Evolutionary conservation across 2,113 vertebrate genomes (phyloP), one percentile per base, ranked within the genome.

Genomic region (Megalops atlanticus): DNA sequence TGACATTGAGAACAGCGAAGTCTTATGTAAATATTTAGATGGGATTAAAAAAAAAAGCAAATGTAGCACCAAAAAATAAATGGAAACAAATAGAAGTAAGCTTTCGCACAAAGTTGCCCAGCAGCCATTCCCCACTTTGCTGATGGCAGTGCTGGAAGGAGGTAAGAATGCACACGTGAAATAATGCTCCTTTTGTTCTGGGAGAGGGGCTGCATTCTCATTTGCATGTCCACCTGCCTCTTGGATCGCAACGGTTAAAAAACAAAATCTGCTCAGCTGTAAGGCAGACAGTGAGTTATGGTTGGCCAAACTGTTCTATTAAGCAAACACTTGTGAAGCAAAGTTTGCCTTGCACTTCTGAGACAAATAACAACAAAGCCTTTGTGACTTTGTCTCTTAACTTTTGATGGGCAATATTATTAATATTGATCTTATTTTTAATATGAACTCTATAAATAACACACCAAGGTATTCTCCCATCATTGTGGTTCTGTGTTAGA

Each of bases 221-320:
- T 81, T 81, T 64, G 80, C 72, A 81, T 76, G 52, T 40, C 72
- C 80, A 75, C 52, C 80, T 81, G 71, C 80, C 52, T 27, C n/a
- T 47, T 36, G 31, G n/a, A 75, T 41, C 41, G 39, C 38, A 81
- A 81, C 72, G 14, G 49, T 68, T 75, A 75, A 74, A 73, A 49
- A 33, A 11, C 47, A 41, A 40, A 54, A 38, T 80, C 47, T 38
- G 79, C 36, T 73, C 43, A 31, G 43, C 36, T 80, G 78, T 45
- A 47, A 24, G 36, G 24, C 38, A 73, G 40, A 43, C 40, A 18
- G 24, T n/a, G 38, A 41, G 41, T 74, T 74, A 41, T 39, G n/a
- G 24, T 27, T 41, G 38, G 12, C 38, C n/a, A 41, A 41, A 40
- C 38, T 41, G 21, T 41, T 36, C 15, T 27, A 7, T 74, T 27